A percentile compares a stretch with the other conserved stretches of the same genome.
These are phyloP conservation scores for Dryococelus australis DNA, from an alignment of 2,888 invertebrate genomes.

Conservation along the genomic window DNA sequence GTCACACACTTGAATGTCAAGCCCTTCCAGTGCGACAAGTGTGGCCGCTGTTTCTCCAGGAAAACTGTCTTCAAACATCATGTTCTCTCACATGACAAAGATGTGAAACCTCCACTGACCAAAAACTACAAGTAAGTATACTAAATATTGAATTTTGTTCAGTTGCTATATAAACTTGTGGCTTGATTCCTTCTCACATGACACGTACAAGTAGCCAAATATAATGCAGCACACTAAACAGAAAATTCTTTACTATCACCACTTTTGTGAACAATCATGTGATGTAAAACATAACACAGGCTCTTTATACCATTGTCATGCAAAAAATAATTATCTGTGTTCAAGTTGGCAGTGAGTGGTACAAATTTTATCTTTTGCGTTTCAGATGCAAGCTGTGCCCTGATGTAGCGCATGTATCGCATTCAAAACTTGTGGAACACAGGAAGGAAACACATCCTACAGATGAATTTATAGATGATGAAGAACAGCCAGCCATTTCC, in stretches of 20 bases:
- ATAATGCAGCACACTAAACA: too few relatives aligned
- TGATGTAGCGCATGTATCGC: constrained; percentile 23
- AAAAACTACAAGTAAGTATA: neutral
- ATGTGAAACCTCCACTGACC: constrained; percentile 28
- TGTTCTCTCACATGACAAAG: constrained; percentile 39
- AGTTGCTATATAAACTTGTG: too few relatives aligned
- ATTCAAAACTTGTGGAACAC: constrained; percentile 43
- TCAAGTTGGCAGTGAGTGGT: neutral
- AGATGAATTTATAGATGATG: constrained; percentile 31
- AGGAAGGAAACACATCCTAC: constrained; percentile 39
- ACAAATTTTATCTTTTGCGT: neutral
- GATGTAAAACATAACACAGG: too few relatives aligned
- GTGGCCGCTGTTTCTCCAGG: constrained; percentile 43
- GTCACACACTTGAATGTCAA: constrained; percentile 40
- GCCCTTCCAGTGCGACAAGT: constrained; percentile 43
- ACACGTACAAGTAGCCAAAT: too few relatives aligned
- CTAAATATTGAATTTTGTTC: too few relatives aligned
- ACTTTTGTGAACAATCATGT: too few relatives aligned
- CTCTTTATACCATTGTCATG: neutral
- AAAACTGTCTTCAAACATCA: constrained; percentile 43
- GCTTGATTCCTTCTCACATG: too few relatives aligned
- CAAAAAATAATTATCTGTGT: neutral
- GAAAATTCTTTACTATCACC: too few relatives aligned
- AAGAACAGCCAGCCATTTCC: constrained; percentile 13
- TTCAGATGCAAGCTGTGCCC: constrained; percentile 40